phyloP scores from a whole-genome alignment of 2,113 vertebrate species.

The Caranx melampygus region DNA sequence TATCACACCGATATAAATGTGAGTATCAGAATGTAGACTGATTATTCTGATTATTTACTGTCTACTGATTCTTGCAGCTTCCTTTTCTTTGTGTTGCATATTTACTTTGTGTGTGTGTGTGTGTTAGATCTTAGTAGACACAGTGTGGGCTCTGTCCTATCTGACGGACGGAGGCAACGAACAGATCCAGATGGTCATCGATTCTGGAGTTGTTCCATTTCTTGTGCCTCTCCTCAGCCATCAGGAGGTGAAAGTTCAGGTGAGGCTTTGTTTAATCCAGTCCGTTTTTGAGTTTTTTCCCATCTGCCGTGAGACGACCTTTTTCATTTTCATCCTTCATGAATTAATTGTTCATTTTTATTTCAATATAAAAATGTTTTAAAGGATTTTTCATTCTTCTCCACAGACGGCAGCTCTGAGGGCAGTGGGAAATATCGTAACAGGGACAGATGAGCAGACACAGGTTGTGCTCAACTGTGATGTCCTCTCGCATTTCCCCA shows the following conservation, averaged over 20 bases:
- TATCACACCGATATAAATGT: constrained; percentile 99
- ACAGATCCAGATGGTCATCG: constrained; percentile 99
- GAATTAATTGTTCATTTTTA: background rate
- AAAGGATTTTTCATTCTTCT: background rate
- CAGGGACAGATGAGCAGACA: constrained; percentile 98
- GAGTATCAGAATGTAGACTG: constrained; percentile 82
- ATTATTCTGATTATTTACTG: background rate
- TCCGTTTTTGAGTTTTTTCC: background rate
- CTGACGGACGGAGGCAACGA: constrained; percentile 98
- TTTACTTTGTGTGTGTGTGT: background rate
- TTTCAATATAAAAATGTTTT: no score
- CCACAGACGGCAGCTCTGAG: constrained; percentile 94
- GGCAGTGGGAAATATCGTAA: constrained; percentile 99
- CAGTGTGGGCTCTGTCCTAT: constrained; percentile 99
- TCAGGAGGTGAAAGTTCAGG: constrained; percentile 99
- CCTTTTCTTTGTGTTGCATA: background rate
- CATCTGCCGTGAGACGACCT: background rate
- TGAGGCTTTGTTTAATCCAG: constrained; percentile 57
- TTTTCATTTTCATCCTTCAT: background rate
- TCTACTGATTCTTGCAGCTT: background rate
- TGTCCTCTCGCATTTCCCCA: constrained; percentile 97
- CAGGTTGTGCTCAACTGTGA: constrained; percentile 99
- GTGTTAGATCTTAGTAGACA: constrained; percentile 96
- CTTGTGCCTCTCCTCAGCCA: constrained; percentile 98
- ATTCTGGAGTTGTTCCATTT: constrained; percentile 97